These are phyloP conservation scores for Bubo blakistoni DNA, from an alignment of 2,113 vertebrate species.

Conservation along the genomic window DNA sequence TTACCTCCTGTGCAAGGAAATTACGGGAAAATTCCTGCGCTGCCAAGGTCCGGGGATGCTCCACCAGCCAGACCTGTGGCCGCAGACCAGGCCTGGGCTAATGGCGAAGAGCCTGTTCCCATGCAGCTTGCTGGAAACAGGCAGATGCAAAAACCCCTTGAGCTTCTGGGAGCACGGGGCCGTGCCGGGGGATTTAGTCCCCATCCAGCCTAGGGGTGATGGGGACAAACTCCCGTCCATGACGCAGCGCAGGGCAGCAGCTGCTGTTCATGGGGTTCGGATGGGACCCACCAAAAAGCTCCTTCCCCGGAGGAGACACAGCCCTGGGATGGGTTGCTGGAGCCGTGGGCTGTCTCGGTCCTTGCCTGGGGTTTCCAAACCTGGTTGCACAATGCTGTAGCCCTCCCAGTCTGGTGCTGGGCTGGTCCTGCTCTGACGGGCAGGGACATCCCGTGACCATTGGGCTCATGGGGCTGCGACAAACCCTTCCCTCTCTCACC, in stretches of 20 bases:
- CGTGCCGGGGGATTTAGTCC: background rate
- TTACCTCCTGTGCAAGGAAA: background rate
- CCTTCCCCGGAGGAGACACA: background rate
- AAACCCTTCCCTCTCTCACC: background rate
- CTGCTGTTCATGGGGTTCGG: background rate
- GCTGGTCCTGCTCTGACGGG: background rate
- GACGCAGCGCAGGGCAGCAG: accelerated
- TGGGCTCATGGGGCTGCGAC: background rate
- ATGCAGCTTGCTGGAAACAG: background rate
- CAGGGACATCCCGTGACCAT: background rate
- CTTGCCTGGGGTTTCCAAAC: background rate
- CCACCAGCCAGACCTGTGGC: background rate
- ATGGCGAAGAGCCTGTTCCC: accelerated
- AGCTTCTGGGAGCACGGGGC: background rate
- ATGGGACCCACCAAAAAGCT: background rate
- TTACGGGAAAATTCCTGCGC: background rate
- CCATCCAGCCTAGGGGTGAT: background rate
- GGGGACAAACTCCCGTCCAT: background rate
- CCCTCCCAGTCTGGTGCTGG: background rate
- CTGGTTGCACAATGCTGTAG: too few species aligned
- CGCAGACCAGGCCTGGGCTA: background rate
- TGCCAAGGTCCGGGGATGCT: background rate
- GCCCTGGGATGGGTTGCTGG: background rate
- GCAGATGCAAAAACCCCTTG: background rate
- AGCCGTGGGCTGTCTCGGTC: background rate